A percentile compares a stretch with the other conserved stretches of the same genome.
Evolutionary conservation across 1,140 invertebrate genomes (phyloP).

Genomic region (Araneus ventricosus): DNA sequence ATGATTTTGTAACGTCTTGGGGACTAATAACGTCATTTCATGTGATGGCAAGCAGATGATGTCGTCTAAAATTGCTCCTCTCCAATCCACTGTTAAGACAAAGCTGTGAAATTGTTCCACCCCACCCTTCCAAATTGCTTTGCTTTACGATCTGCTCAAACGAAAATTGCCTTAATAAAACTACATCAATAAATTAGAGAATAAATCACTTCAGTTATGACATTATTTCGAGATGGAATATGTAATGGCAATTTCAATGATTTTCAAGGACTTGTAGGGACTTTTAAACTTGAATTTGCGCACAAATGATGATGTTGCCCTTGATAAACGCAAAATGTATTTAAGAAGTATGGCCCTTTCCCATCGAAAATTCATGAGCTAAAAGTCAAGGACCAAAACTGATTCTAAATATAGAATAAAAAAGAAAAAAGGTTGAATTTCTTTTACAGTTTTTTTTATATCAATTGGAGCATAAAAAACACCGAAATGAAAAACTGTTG

Average conservation of each 20-base stretch:
- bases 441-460: too few relatives aligned
- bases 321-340: too few relatives aligned
- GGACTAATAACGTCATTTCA: slow-evolving; percentile 38
- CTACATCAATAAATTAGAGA: slow-evolving; percentile 26
- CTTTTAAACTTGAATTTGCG: too few relatives aligned
- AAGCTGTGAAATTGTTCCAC: neutral
- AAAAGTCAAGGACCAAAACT: too few relatives aligned
- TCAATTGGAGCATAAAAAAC: too few relatives aligned
- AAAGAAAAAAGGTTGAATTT: too few relatives aligned
- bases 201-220: slow-evolving; percentile 11
- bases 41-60: slow-evolving; percentile 19
- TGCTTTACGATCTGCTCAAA: slow-evolving; percentile 42
- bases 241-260: neutral
- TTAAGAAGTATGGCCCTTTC: too few relatives aligned
- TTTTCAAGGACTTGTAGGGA: neutral
- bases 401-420: too few relatives aligned
- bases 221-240: slow-evolving; percentile 16
- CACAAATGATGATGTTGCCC: too few relatives aligned
- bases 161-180: slow-evolving; percentile 50
- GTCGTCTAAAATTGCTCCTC: slow-evolving; percentile 43
- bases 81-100: neutral
- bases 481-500: too few relatives aligned
- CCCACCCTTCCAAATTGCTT: neutral
- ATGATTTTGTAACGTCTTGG: slow-evolving; percentile 51
- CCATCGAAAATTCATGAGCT: too few relatives aligned